Evolutionary conservation across 2,113 vertebrate species (phyloP).

Genomic region (Myotis yumanensis): DNA sequence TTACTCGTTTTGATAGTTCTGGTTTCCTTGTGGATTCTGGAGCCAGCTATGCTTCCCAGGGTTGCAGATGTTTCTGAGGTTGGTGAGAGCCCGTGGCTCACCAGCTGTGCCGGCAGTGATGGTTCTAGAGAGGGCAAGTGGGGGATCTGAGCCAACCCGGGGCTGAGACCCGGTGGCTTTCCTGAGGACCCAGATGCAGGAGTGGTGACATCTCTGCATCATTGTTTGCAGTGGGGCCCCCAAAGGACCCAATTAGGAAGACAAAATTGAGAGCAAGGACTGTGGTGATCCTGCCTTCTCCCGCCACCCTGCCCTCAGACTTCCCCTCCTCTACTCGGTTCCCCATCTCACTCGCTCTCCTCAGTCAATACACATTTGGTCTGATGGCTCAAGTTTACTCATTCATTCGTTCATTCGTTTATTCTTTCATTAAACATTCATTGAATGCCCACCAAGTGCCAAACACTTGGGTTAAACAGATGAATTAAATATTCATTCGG

Average conservation of each 20-base stretch:
- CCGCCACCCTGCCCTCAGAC: accelerated
- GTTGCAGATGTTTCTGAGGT: not conserved
- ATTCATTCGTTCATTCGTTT: not conserved
- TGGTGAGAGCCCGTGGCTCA: not conserved
- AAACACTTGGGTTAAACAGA: not conserved
- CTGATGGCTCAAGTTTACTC: not conserved
- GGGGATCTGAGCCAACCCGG: not conserved
- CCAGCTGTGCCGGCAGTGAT: not conserved
- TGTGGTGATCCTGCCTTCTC: not conserved
- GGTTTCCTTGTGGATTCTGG: not conserved
- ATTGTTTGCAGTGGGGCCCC: too few species aligned
- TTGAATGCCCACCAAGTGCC: not conserved
- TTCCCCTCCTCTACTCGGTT: not conserved
- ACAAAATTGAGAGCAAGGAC: too few species aligned
- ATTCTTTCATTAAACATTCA: not conserved
- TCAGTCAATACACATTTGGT: not conserved
- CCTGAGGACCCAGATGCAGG: not conserved
- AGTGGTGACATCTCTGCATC: not conserved
- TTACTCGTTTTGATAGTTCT: not conserved
- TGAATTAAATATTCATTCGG: not conserved
- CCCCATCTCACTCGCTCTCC: not conserved
- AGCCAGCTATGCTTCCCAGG: not conserved
- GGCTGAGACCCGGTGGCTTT: not conserved
- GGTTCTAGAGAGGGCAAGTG: not conserved
- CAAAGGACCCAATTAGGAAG: not conserved